Evolutionary conservation across 1,140 invertebrate species (phyloP), one percentile per base, ranked within the genome.

Genomic region (Apis laboriosa): DNA sequence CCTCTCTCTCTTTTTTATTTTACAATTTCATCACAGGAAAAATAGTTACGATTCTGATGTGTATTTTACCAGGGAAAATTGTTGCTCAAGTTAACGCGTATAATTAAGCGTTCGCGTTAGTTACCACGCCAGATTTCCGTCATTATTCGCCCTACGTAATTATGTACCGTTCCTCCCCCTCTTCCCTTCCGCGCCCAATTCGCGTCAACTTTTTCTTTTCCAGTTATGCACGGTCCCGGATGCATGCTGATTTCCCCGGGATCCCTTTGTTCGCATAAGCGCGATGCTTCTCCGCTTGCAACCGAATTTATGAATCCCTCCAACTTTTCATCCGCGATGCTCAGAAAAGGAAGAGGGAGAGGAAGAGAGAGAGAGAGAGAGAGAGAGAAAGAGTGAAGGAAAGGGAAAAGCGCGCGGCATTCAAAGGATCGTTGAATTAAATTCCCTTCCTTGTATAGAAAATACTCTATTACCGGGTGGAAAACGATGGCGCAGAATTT

Each of bases 371-470:
- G 19, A 58, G 19, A 72, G 7, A 58, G 53, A 28, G 15, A 58
- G 17, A 28, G 13, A 7, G 21, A 34, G 56, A 61, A 58, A 49
- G 58, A 19, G 63, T 4, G 34, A 34, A 34, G 2, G 13, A 7
- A 13, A 34, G 58, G 49, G 72, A 49, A 43, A 19, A 55, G 24
- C n/a, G 68, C n/a, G 75, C 73, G 74, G 78, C 75, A 84, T 86
- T 87, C 83, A 87, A 80, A 85, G 28, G n/a, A 61, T 8, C 63
- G 73, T 85, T 85, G 83, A 85, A 86, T 86, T 86, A 85, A 82
- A 86, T 86, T 86, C 79, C 72, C 74, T 55, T 21, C 68, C 68
- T 34, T 49, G 77, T 86, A 85, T 81, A 77, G 83, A 76, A 34
- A 80, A 77, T 70, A 75, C 77, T 86, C 68, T 73, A 86, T 86